phyloP scores from a whole-genome alignment of 2,797 vertebrate species.

The Calcarius lapponicus region DNA sequence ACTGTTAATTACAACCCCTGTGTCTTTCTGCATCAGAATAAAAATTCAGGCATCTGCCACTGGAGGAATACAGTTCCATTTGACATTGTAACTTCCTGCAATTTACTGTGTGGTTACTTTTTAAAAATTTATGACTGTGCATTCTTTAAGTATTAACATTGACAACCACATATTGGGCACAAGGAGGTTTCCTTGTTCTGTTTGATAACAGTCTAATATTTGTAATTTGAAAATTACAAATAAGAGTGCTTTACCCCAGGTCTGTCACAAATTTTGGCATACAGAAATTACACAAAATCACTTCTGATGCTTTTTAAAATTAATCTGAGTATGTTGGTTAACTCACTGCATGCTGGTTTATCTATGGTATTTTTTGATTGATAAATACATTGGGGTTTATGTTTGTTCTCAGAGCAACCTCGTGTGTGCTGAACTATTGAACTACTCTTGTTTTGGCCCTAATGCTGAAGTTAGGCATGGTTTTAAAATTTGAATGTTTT shows the following conservation, averaged over 20 bases:
- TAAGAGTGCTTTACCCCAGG: fast-evolving
- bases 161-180: neutral
- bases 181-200: neutral
- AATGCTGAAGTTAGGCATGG: neutral
- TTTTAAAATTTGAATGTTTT: neutral
- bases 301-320: neutral
- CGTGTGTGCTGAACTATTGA: neutral
- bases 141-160: neutral
- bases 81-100: neutral
- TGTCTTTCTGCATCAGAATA: neutral
- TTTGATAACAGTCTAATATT: neutral
- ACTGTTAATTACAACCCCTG: neutral
- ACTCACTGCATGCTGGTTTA: neutral
- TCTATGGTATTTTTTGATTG: neutral
- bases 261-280: neutral
- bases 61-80: neutral
- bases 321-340: neutral
- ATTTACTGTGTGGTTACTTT: neutral
- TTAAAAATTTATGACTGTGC: neutral
- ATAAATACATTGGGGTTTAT: neutral
- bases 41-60: neutral
- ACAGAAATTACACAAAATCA: neutral
- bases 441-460: fast-evolving
- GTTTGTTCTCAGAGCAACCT: neutral
- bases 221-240: neutral